A percentile compares a stretch with the other conserved stretches of the same genome.
These are phyloP conservation scores for Clostera curtula DNA, from an alignment of 2,888 invertebrate species.

Conservation along the genomic window DNA sequence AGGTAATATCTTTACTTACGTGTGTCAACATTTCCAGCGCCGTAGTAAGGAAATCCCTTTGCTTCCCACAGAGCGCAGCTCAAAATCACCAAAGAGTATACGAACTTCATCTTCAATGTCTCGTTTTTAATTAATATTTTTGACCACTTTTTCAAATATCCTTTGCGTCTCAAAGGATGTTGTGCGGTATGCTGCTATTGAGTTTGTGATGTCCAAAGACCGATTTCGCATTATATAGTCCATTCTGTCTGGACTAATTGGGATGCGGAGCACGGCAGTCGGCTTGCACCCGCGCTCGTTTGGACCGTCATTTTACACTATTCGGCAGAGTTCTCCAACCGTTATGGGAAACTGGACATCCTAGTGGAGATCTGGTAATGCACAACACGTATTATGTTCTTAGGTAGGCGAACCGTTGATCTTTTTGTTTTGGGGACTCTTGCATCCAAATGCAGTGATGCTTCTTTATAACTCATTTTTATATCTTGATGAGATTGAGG, in stretches of 20 bases:
- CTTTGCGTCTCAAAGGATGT: slow-evolving; percentile 36
- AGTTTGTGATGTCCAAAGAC: slow-evolving; percentile 38
- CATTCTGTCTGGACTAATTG: slow-evolving; percentile 53
- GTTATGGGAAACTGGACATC: slow-evolving; percentile 54
- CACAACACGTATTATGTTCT: slow-evolving; percentile 41
- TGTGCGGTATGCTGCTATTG: slow-evolving; percentile 34
- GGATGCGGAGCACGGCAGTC: slow-evolving; percentile 48
- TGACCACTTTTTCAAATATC: slow-evolving; percentile 24
- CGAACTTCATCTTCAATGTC: slow-evolving; percentile 40
- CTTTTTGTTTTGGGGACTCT: slow-evolving; percentile 35
- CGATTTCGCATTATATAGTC: slow-evolving; percentile 56
- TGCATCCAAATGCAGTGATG: slow-evolving; percentile 15
- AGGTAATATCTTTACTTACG: slow-evolving; percentile 38
- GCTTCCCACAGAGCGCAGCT: slow-evolving; percentile 45
- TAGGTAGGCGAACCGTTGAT: slow-evolving; percentile 40
- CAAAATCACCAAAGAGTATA: slow-evolving; percentile 33
- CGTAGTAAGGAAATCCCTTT: slow-evolving; percentile 49
- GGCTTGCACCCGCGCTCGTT: slow-evolving; percentile 41
- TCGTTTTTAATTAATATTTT: slow-evolving; percentile 6
- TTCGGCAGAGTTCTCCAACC: slow-evolving; percentile 51
- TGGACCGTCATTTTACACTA: slow-evolving; percentile 45
- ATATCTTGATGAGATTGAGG: slow-evolving; percentile 14
- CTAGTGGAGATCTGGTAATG: slow-evolving; percentile 41
- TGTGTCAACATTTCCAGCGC: slow-evolving; percentile 48
- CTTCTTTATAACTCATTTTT: slow-evolving; percentile 16